phyloP scores from a whole-genome alignment of 1,140 invertebrate species.

The Oscheius sp. region DNA sequence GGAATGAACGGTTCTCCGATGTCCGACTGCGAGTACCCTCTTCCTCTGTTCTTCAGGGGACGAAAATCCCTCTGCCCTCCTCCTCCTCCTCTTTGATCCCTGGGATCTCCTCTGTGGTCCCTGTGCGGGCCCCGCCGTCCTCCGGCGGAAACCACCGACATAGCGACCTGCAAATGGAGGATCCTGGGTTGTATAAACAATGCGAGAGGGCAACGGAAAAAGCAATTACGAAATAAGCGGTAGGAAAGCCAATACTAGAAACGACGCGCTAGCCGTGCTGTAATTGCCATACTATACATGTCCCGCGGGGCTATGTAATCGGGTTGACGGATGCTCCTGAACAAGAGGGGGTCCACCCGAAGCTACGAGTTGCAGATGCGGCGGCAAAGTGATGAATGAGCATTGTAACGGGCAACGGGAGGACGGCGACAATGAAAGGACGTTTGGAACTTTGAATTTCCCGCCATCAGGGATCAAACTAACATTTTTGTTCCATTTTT shows the following conservation, averaged over 20 bases:
- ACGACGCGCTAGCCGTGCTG: too few relatives aligned
- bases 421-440: too few relatives aligned
- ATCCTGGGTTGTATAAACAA: neutral
- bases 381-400: too few relatives aligned
- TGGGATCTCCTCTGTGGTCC: neutral
- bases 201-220: too few relatives aligned
- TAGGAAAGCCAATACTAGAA: too few relatives aligned
- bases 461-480: too few relatives aligned
- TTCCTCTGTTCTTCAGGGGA: neutral
- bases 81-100: neutral
- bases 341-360: neutral
- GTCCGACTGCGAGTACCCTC: constrained; percentile 30
- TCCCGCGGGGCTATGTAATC: neutral
- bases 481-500: too few relatives aligned
- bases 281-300: constrained; percentile 7
- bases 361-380: constrained; percentile 3
- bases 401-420: too few relatives aligned
- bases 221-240: neutral
- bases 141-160: constrained; percentile 12
- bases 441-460: too few relatives aligned
- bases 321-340: constrained; percentile 1
- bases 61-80: neutral
- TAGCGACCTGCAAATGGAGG: neutral
- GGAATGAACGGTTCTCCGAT: constrained; percentile 25
- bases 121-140: neutral